Conservation (phyloP, 2,113 vertebrate genomes). For the Sturnus vulgaris region DNA sequence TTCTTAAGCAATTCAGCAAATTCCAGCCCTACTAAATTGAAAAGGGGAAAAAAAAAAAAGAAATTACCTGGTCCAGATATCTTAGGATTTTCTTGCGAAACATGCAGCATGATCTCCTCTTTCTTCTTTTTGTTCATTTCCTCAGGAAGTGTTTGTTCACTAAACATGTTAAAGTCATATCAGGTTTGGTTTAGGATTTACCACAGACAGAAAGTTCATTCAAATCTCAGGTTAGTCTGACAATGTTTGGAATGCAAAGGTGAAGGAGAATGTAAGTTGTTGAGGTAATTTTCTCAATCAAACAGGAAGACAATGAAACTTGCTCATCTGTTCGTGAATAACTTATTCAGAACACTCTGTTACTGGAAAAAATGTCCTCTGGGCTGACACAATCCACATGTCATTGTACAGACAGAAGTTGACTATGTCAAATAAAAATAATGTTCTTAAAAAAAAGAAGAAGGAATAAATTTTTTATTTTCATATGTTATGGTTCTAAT, state of each 20-base stretch:
- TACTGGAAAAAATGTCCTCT: neutral
- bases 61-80: rapidly evolving
- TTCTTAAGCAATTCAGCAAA: neutral
- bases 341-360: neutral
- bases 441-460: neutral
- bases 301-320: neutral
- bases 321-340: neutral
- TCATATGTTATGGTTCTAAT: neutral
- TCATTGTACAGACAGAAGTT: neutral
- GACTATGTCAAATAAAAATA: neutral
- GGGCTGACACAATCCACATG: neutral
- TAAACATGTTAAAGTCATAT: neutral
- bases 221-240: neutral
- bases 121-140: neutral
- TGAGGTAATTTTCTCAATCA: neutral
- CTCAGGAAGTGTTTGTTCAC: neutral
- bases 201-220: neutral
- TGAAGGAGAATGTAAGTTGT: neutral
- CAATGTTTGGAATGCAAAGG: neutral
- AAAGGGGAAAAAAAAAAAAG: neutral
- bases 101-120: neutral
- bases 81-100: neutral
- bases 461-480: neutral
- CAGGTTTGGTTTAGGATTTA: neutral
- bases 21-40: neutral